These are phyloP conservation scores for Colletes latitarsis DNA, from an alignment of 1,140 invertebrate species.

Conservation along the genomic window DNA sequence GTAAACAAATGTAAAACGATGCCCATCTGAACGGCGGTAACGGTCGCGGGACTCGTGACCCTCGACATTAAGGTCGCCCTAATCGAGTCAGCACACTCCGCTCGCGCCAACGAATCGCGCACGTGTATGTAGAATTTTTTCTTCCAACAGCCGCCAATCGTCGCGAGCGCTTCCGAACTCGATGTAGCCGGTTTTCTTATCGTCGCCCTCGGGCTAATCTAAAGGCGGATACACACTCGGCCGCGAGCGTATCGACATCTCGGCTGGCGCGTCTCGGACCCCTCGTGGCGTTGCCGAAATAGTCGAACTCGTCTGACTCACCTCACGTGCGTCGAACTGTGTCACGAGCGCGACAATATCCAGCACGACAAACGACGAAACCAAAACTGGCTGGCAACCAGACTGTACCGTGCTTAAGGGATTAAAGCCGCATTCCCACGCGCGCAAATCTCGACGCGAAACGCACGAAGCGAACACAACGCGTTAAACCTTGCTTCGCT, in stretches of 20 bases:
- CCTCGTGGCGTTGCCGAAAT: not conserved
- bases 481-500: no score
- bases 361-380: not conserved
- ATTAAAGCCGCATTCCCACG: no score
- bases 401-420: no score
- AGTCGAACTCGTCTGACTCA: not conserved
- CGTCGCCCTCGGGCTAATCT: slow-evolving; percentile 15
- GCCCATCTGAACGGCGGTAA: slow-evolving; percentile 10
- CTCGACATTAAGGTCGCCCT: slow-evolving; percentile 39
- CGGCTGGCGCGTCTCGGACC: no score
- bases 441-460: no score
- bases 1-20: slow-evolving; percentile 39
- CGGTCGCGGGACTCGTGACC: slow-evolving; percentile 24
- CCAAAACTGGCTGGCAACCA: not conserved
- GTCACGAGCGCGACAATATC: not conserved
- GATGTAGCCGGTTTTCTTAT: slow-evolving; percentile 33
- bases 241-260: not conserved
- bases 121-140: not conserved
- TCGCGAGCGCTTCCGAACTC: slow-evolving; percentile 6
- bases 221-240: slow-evolving; percentile 6
- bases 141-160: slow-evolving; percentile 23
- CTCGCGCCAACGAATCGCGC: slow-evolving; percentile 8
- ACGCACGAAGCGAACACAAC: no score
- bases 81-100: slow-evolving; percentile 33
- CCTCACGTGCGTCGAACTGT: slow-evolving; percentile 6